A percentile compares a stretch with the other conserved stretches of the same genome.
Evolutionary conservation across 2,797 vertebrate genomes (phyloP).

Genomic region (Pangasius sanitwongsei): DNA sequence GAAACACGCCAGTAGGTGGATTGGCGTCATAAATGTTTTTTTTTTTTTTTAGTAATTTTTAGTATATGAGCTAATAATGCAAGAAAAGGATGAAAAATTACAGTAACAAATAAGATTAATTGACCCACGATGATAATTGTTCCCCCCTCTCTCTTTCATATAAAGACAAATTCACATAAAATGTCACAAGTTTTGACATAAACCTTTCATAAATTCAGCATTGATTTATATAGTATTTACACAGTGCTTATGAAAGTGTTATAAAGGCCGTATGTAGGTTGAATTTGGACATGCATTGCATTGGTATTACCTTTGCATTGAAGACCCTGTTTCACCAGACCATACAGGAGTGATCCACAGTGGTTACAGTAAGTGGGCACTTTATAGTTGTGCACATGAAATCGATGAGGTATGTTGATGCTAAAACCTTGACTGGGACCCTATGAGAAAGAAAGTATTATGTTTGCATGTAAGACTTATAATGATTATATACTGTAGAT

Average conservation of each 20-base stretch:
- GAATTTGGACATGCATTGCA: background rate
- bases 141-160: background rate
- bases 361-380: slow-evolving; percentile 95
- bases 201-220: background rate
- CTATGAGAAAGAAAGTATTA: slow-evolving; percentile 63
- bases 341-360: slow-evolving; percentile 96
- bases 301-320: slow-evolving; percentile 89
- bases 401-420: slow-evolving; percentile 96
- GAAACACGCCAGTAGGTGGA: background rate
- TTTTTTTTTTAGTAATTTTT: background rate
- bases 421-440: slow-evolving; percentile 87
- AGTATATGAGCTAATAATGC: background rate
- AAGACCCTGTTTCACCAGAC: slow-evolving; percentile 89
- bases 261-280: background rate
- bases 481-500: background rate
- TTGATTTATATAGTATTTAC: background rate
- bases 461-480: background rate
- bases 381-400: slow-evolving; percentile 92
- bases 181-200: background rate
- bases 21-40: background rate
- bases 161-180: background rate
- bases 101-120: background rate
- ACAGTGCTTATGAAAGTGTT: background rate
- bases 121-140: background rate
- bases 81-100: background rate